Evolutionary conservation across 2,888 invertebrate genomes (phyloP).

Genomic region (Lasioglossum vierecki): DNA sequence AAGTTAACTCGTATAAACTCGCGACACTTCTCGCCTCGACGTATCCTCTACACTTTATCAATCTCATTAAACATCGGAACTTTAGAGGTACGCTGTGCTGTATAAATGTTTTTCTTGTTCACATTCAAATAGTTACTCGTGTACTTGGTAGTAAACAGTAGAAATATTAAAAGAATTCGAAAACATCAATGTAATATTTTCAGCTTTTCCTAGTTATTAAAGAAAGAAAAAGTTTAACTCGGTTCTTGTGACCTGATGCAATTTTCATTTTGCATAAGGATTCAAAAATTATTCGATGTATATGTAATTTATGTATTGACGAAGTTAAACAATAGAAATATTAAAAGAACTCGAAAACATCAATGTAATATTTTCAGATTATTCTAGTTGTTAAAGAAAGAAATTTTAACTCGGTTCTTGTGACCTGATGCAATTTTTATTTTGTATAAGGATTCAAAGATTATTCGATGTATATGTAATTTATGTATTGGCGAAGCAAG

Average conservation of each 20-base stretch:
- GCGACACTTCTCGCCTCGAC: constrained; percentile 34
- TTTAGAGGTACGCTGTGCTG: constrained; percentile 37
- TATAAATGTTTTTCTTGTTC: not conserved
- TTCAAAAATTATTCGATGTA: not conserved
- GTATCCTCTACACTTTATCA: constrained; percentile 55
- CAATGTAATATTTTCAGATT: not conserved
- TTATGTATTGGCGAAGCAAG: not conserved
- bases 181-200: not conserved
- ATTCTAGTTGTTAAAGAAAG: not conserved
- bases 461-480: not conserved
- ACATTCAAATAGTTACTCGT: not conserved
- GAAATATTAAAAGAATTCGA: too few relatives aligned
- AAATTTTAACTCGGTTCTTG: not conserved
- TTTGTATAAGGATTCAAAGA: not conserved
- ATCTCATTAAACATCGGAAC: constrained; percentile 63
- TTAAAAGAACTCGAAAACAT: not conserved
- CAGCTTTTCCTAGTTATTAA: not conserved
- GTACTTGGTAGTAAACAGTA: not conserved
- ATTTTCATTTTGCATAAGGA: not conserved
- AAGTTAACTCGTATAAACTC: constrained; percentile 74
- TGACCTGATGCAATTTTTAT: not conserved
- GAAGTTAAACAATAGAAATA: not conserved
- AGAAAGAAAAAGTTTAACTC: not conserved
- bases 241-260: not conserved
- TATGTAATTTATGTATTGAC: not conserved